Evolutionary conservation across 2,888 invertebrate species (phyloP), one percentile per base, ranked within the genome.

Genomic region (Margaritifera margaritifera): DNA sequence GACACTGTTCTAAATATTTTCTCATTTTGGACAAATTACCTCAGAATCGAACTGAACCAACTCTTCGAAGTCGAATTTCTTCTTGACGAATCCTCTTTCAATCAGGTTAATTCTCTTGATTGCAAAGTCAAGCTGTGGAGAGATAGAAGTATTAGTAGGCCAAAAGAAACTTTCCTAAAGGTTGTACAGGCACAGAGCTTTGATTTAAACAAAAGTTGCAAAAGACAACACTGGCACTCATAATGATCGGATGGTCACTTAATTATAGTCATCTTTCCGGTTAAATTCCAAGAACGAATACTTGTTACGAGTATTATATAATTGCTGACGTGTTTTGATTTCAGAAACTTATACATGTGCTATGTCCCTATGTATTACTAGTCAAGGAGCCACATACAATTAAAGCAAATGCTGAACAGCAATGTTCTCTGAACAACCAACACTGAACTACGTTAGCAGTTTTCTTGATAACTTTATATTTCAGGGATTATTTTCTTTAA

Each of bases 31-130:
- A 61, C 20, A 61, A 27, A 68, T 65, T 74, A 82, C 84, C 80
- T 82, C 83, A 0, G 84, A 82, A 27, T 84, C 84, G 61, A 79
- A 83, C 52, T 80, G 77, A 15, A 75, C 69, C 4, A 84, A 66
- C n/a, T 75, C 71, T 19, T 74, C 69, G 55, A 84, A 82, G 42
- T 67, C 74, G 69, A 76, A 77, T 4, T 74, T 69, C 57, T 82
- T 81, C 67, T 77, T 77, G n/a, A 84, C 79, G 62, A 79, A 78
- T 11, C 84, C 84, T 65, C 78, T 64, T 62, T 83, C 80, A 11
- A 84, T 84, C 53, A 82, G 64, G 31, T 77, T 75, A 6, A 84
- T 71, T 58, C 73, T 67, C 66, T 75, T 79, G 54, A 76, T 74
- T 6, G 79, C 72, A 60, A 82, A 83, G 59, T 84, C 83, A 63